Percentiles rank a stretch among this genome's conserved stretches.
Evolutionary conservation across 2,797 vertebrate species (phyloP).

Genomic region (Picus viridis): DNA sequence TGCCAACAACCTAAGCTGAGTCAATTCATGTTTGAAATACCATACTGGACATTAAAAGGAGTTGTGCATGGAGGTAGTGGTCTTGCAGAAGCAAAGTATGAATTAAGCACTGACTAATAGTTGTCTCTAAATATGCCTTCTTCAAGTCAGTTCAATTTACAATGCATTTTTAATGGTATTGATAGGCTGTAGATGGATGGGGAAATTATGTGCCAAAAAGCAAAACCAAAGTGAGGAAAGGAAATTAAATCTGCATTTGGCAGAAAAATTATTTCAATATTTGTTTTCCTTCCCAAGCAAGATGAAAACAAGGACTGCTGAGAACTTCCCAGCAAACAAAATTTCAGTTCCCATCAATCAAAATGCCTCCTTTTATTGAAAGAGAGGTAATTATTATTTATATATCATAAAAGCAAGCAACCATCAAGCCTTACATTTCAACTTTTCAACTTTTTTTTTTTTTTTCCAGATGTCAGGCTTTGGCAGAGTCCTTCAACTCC

Average conservation of each 20-base stretch:
- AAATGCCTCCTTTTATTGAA: constrained; percentile 11
- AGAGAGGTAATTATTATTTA: constrained; percentile 16
- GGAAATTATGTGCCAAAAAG: constrained; percentile 34
- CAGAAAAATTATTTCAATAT: background rate
- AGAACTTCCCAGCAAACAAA: constrained; percentile 19
- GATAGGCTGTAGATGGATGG: background rate
- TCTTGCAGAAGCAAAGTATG: background rate
- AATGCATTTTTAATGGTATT: constrained; percentile 19
- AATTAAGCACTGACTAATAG: constrained; percentile 3
- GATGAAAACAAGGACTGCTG: background rate
- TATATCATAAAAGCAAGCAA: constrained; percentile 13
- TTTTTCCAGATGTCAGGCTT: background rate
- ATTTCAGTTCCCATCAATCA: constrained; percentile 5
- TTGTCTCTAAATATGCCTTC: background rate
- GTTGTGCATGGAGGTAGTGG: background rate
- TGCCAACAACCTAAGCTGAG: background rate
- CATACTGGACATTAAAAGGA: background rate
- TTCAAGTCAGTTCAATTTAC: background rate
- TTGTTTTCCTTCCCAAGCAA: constrained; percentile 7
- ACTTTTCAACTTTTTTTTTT: no score
- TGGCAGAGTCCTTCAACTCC: background rate
- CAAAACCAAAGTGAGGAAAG: constrained; percentile 9
- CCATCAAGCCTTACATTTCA: background rate
- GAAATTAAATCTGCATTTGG: constrained; percentile 28
- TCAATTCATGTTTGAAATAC: constrained; percentile 8